Evolutionary conservation across 2,113 vertebrate species (phyloP), one percentile per base, ranked within the genome.

Genomic region (Hassar affinis): DNA sequence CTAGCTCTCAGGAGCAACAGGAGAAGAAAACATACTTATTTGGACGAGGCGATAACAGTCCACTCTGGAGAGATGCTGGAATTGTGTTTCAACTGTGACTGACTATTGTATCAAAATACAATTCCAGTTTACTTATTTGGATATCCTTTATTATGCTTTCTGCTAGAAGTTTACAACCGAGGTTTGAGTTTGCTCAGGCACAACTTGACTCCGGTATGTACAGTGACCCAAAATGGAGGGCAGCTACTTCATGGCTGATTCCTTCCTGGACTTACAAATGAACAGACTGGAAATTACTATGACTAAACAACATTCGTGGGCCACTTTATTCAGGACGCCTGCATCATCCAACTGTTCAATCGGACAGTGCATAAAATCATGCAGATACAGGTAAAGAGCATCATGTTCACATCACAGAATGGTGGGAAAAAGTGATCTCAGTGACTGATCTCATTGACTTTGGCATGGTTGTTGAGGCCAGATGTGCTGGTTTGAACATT

Each of bases 101-200:
- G 84, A 82, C 80, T 86, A 51, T 84, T 83, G 85, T 64, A 85
- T 78, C 54, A 87, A 83, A 52, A 86, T 49, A 75, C 30, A 49
- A 56, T 56, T 77, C 72, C 74, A 69, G 82, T 81, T 79, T 7
- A 27, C 42, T 68, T 45, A 15, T 77, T 61, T 62, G 27, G n/a
- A 83, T 64, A 42, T 30, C 72, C 22, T 66, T 35, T 54, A 49
- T 88, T 88, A 88, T 90, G 88, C 90, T 92, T 90, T 90, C 89
- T 89, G 84, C 84, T 75, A 57, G 85, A 86, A 87, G 88, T 78
- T 86, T 86, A 80, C 84, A 62, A 56, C 10, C 30, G 7, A 79
- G 54, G 22, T 6, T 78, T 59, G 49, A 51, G 61, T 64, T 80
- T 66, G 45, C 78, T 80, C 30, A 35, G 75, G 64, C 78, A 38